phyloP scores from a whole-genome alignment of 2,113 vertebrate genomes.

The Oreochromis tanganicae region DNA sequence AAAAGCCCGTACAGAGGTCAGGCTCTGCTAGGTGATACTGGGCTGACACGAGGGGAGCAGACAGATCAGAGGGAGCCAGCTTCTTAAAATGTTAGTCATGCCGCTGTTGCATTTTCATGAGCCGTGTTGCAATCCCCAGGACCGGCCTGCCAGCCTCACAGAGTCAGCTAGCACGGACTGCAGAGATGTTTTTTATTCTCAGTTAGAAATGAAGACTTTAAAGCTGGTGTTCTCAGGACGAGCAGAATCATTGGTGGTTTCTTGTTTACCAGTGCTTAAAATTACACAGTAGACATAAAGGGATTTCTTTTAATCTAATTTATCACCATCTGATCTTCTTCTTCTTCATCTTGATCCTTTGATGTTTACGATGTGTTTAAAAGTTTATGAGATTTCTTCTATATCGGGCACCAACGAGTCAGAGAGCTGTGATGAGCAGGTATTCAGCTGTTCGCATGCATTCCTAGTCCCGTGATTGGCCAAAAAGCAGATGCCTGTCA shows the following conservation, averaged over 20 bases:
- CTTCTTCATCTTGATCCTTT: neutral
- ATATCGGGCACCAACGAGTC: neutral
- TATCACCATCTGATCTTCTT: neutral
- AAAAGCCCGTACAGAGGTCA: neutral
- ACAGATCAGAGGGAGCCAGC: slow-evolving; percentile 9
- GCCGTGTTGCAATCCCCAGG: slow-evolving; percentile 26
- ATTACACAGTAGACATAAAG: neutral
- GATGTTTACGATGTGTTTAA: slow-evolving; percentile 36
- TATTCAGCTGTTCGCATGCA: neutral
- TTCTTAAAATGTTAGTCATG: slow-evolving; percentile 42
- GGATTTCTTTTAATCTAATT: neutral
- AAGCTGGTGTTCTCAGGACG: neutral
- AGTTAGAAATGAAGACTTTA: neutral
- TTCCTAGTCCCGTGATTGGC: neutral
- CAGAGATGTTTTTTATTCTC: neutral
- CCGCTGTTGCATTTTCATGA: slow-evolving; percentile 48
- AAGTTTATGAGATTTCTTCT: neutral
- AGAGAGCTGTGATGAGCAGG: neutral
- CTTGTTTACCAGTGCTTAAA: slow-evolving; percentile 8
- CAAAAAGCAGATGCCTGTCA: neutral
- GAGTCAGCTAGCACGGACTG: neutral
- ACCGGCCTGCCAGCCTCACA: slow-evolving; percentile 13
- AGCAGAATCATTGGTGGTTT: slow-evolving; percentile 1
- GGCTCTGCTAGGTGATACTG: neutral
- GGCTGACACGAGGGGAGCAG: neutral